A percentile compares a stretch with the other conserved stretches of the same genome.
These are phyloP conservation scores for Liolophura sinensis DNA, from an alignment of 1,140 invertebrate species.

Conservation along the genomic window DNA sequence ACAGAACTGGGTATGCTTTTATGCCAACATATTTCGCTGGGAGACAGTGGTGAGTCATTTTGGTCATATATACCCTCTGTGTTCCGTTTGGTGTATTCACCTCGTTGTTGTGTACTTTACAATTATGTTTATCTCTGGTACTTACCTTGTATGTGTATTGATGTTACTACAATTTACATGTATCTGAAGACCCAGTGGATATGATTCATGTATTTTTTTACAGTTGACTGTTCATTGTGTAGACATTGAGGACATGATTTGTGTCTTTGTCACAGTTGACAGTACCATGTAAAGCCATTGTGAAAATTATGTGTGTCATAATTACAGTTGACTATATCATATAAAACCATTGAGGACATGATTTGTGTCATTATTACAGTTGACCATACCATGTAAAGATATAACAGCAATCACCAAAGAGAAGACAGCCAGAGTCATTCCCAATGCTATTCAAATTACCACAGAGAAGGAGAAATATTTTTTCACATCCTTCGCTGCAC, in stretches of 20 bases:
- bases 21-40: conserved; percentile 95
- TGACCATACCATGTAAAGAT: conserved; percentile 78
- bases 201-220: too few relatives aligned
- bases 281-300: not conserved
- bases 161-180: too few relatives aligned
- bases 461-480: conserved; percentile 87
- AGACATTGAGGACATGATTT: too few relatives aligned
- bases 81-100: not conserved
- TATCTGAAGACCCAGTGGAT: too few relatives aligned
- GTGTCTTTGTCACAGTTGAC: not conserved
- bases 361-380: conserved; percentile 26
- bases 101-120: too few relatives aligned
- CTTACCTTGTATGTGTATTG: too few relatives aligned
- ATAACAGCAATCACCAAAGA: conserved; percentile 91
- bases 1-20: conserved; percentile 92
- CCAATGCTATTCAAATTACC: conserved; percentile 87
- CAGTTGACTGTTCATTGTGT: too few relatives aligned
- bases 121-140: too few relatives aligned
- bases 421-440: conserved; percentile 90
- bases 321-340: not conserved
- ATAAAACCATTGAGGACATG: too few relatives aligned
- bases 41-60: conserved; percentile 71
- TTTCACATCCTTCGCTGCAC: conserved; percentile 87
- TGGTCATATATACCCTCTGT: not conserved
- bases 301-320: not conserved